These are phyloP conservation scores for Pyrgus malvae DNA, from an alignment of 2,888 invertebrate genomes.

Conservation along the genomic window DNA sequence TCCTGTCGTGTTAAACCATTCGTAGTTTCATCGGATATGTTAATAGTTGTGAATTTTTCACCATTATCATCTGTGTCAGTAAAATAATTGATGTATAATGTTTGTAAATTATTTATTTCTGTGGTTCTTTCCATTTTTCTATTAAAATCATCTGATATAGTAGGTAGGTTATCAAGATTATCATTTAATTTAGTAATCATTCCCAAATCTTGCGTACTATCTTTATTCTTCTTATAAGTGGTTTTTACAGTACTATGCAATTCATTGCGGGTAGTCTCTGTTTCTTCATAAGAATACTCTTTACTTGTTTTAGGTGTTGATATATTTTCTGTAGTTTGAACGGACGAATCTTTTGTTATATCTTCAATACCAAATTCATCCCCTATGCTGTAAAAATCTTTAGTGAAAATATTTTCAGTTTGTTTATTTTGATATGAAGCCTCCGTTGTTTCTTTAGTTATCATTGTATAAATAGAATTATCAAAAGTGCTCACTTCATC, in stretches of 20 bases:
- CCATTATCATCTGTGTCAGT: not conserved
- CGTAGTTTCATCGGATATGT: too few species aligned
- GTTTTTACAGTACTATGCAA: not conserved
- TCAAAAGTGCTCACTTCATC: too few species aligned
- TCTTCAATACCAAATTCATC: not conserved
- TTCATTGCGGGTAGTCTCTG: not conserved
- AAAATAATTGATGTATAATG: not conserved
- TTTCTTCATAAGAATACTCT: not conserved
- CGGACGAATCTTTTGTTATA: not conserved
- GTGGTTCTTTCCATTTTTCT: not conserved
- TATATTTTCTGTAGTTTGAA: not conserved
- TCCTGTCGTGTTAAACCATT: too few species aligned
- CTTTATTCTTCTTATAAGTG: not conserved
- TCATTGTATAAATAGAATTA: not conserved
- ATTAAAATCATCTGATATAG: not conserved
- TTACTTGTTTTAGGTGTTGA: not conserved
- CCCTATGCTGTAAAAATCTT: not conserved
- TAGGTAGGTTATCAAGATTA: not conserved
- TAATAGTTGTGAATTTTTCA: not conserved
- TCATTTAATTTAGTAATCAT: not conserved
- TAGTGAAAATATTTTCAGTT: not conserved
- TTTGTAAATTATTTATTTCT: not conserved
- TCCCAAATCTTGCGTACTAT: not conserved
- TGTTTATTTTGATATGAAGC: not conserved
- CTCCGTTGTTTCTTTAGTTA: not conserved